Evolutionary conservation across 1,140 invertebrate species (phyloP), one percentile per base, ranked within the genome.

Genomic region (Drosophila arizonae): DNA sequence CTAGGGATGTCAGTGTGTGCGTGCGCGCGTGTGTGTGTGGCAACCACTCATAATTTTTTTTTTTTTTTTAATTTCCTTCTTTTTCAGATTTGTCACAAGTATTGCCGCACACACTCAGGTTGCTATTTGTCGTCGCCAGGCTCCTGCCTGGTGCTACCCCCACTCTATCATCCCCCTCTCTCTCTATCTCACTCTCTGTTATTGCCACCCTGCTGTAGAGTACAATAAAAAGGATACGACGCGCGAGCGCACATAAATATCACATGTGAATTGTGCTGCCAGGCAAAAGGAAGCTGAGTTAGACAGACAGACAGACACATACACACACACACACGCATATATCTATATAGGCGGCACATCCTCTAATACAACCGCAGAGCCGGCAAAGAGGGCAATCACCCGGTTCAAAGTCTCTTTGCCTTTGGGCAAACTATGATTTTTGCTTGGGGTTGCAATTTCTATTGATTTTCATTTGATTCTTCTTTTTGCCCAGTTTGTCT

Each of bases 371-470:
- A 79, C 76, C 80, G 68, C 80, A 79, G 64, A 45, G 71, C 79
- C 82, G 82, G 82, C 82, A 79, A 88, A 88, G 84, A 87, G 82
- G 82, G 84, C 82, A 87, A 87, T 87, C 82, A 87, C 82, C 82
- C 84, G 79, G 65, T 68, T 45, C 58, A 64, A 67, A 66, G 66
- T 39, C 63, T 75, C 56, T 63, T 48, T 62, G 33, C 64, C 63
- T 58, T 50, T 58, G 69, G 28, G 3, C 21, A 15, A 5, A 36
- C 70, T 72, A 55, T 64, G 70, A 74, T 85, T 78, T 75, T 41
- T 85, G 71, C 74, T 78, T 68, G 55, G 79, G 85, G 79, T 89
- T 88, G 85, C 84, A 76, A 85, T 85, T 89, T 82, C 80, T 76
- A 87, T 88, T 89, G 85, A 89, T 88, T 88, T 88, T 89, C 65